Percentiles rank a stretch among this genome's conserved stretches.
Evolutionary conservation across 2,888 invertebrate genomes (phyloP).

Genomic region (Gymnoscelis rufifasciata): DNA sequence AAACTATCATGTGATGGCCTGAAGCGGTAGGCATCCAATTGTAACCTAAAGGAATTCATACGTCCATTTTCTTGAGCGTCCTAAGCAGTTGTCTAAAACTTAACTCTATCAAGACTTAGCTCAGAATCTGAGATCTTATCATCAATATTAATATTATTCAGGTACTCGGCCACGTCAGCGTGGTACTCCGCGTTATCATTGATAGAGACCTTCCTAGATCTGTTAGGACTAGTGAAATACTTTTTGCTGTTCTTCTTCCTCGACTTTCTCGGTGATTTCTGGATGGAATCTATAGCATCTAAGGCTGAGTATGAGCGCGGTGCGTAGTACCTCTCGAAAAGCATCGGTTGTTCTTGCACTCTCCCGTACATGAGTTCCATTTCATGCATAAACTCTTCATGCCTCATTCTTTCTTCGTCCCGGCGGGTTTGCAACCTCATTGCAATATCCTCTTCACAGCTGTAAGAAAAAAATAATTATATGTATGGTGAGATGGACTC

Average conservation of each 20-base stretch:
- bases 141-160: slow-evolving; percentile 58
- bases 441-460: slow-evolving; percentile 83
- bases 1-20: too few relatives aligned
- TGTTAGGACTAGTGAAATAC: slow-evolving; percentile 47
- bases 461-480: slow-evolving; percentile 26
- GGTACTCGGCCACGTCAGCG: slow-evolving; percentile 54
- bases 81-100: slow-evolving; percentile 28
- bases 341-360: slow-evolving; percentile 83
- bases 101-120: slow-evolving; percentile 44
- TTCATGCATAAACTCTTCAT: slow-evolving; percentile 83
- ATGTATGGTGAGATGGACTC: neutral
- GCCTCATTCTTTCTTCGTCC: slow-evolving; percentile 83
- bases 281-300: slow-evolving; percentile 43
- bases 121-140: slow-evolving; percentile 59
- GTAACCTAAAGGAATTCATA: too few relatives aligned
- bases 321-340: slow-evolving; percentile 84
- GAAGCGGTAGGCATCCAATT: too few relatives aligned
- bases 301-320: slow-evolving; percentile 61
- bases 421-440: slow-evolving; percentile 82
- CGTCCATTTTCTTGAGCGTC: too few relatives aligned
- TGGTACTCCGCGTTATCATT: slow-evolving; percentile 60
- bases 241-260: slow-evolving; percentile 50
- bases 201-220: slow-evolving; percentile 61
- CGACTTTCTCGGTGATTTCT: slow-evolving; percentile 57
- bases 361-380: slow-evolving; percentile 86